phyloP scores from a whole-genome alignment of 2,888 invertebrate genomes.

The Cantharis lateralis region DNA sequence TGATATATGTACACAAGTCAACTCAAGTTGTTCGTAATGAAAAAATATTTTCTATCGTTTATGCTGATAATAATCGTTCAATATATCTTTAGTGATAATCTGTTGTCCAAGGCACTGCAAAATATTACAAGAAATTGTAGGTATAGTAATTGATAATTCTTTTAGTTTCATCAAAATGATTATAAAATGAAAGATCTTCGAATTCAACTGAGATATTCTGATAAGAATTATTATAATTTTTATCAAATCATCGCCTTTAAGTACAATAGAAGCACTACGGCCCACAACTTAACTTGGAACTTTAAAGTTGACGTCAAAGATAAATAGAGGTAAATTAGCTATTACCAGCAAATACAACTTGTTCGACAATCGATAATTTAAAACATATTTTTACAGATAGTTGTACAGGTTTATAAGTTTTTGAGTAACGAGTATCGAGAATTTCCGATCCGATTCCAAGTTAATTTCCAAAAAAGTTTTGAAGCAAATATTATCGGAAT shows the following conservation, averaged over 20 bases:
- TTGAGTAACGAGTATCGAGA: background rate
- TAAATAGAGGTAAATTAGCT: background rate
- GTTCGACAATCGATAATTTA: background rate
- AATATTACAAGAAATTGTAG: background rate
- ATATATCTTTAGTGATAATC: background rate
- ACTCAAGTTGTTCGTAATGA: background rate
- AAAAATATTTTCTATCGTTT: background rate
- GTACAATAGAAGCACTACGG: background rate
- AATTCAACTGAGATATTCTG: background rate
- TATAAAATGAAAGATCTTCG: background rate
- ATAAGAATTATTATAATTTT: background rate
- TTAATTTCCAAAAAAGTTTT: background rate
- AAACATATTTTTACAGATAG: background rate
- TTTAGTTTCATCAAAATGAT: background rate
- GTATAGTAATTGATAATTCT: background rate
- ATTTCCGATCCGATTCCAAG: background rate
- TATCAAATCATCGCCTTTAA: background rate
- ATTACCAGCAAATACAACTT: background rate
- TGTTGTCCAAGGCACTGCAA: background rate
- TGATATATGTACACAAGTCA: too few species aligned
- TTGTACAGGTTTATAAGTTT: background rate
- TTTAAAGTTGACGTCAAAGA: background rate
- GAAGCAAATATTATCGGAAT: background rate
- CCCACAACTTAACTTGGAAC: background rate
- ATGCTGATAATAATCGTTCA: background rate